Percentiles rank a stretch among this genome's conserved stretches.
Conservation (phyloP, 53 echinoderm and acorn worm species). For the Henricia sp. region DNA sequence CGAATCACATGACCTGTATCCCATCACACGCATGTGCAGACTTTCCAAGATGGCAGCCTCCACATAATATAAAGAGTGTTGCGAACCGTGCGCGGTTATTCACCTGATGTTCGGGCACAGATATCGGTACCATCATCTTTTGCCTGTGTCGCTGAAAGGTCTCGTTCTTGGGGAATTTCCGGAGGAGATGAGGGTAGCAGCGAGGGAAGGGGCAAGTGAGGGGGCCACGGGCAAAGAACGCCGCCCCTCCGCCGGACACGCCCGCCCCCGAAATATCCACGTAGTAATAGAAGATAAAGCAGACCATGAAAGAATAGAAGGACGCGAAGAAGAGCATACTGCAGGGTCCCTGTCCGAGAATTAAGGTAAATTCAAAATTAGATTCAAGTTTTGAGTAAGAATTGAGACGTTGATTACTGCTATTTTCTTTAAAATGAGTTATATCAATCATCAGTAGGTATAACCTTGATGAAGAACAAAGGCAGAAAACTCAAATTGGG, state of each 20-base stretch:
- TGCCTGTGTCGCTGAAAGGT: slow-evolving; percentile 64
- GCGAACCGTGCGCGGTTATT: background rate
- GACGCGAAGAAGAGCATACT: slow-evolving; percentile 77
- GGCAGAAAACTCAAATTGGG: no score
- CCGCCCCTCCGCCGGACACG: slow-evolving; percentile 40
- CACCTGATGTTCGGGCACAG: slow-evolving; percentile 86
- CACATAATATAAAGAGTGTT: background rate
- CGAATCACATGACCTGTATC: no score
- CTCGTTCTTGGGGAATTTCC: slow-evolving; percentile 56
- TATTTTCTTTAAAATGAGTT: no score
- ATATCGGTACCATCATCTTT: slow-evolving; percentile 78
- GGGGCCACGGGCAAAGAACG: slow-evolving; percentile 63
- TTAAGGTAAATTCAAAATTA: background rate
- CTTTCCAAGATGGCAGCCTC: no score
- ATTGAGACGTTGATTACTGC: no score
- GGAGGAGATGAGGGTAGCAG: slow-evolving; percentile 59
- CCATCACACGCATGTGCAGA: no score
- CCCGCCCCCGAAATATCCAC: slow-evolving; percentile 50
- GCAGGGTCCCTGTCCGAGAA: slow-evolving; percentile 67
- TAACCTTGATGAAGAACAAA: no score
- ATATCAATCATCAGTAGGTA: no score
- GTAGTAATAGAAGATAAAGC: slow-evolving; percentile 85
- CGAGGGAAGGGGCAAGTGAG: slow-evolving; percentile 60
- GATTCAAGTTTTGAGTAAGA: no score
- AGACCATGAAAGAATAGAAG: slow-evolving; percentile 83